Evolutionary conservation across 2,888 invertebrate genomes (phyloP).

Genomic region (Candidula unifasciata): DNA sequence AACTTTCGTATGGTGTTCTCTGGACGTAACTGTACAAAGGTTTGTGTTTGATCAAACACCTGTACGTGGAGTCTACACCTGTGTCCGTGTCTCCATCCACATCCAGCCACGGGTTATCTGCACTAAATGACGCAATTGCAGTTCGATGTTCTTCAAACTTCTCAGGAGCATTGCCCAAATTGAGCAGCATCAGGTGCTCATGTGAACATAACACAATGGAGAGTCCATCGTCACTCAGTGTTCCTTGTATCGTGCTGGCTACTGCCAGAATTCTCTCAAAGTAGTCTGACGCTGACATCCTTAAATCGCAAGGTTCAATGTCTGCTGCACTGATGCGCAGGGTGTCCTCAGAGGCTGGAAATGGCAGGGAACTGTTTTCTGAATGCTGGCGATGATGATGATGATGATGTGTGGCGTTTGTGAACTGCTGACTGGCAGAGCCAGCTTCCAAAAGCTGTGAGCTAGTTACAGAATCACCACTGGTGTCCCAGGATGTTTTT

Average conservation of each 20-base stretch:
- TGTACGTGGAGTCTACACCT: constrained; percentile 2
- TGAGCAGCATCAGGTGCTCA: constrained; percentile 33
- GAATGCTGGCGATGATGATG: background rate
- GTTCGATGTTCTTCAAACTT: background rate
- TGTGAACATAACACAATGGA: background rate
- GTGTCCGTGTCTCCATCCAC: background rate
- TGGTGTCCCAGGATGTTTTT: background rate
- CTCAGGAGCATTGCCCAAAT: constrained; percentile 19
- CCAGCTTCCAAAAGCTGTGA: background rate
- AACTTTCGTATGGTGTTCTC: background rate
- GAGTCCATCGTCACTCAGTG: constrained; percentile 40
- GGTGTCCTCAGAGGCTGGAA: background rate
- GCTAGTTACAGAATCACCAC: background rate
- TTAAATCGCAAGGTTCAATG: constrained; percentile 31
- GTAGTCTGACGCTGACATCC: constrained; percentile 15
- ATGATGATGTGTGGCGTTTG: background rate
- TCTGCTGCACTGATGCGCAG: background rate
- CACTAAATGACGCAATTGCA: background rate
- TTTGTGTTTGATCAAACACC: constrained; percentile 17
- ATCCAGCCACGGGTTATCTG: constrained; percentile 16
- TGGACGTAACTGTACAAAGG: background rate
- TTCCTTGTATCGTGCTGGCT: background rate
- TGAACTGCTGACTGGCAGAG: background rate
- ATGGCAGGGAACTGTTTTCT: background rate
- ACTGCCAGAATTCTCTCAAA: background rate